Evolutionary conservation across 1,140 invertebrate genomes (phyloP), one percentile per base, ranked within the genome.

Genomic region (Listronotus oregonensis): DNA sequence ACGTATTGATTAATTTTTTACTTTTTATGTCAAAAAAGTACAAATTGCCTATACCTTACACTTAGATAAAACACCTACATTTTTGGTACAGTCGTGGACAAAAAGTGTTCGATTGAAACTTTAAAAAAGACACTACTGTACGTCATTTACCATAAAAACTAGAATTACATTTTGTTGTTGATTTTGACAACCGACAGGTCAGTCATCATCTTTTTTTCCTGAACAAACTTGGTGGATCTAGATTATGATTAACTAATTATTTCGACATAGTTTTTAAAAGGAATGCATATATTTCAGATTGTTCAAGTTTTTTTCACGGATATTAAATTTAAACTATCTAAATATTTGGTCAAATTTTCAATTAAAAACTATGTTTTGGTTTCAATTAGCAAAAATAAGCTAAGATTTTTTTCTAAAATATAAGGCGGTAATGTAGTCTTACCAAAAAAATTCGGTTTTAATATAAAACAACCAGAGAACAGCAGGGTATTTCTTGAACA

Each of bases 401-500:
- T 46, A n/a, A 8, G 43, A 4, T 46, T 11, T n/a, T 9, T 2
- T 7, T 8, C 8, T 46, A 11, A 14, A 50, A 10, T 18, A 50
- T 10, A 10, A 50, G 21, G 37, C 15, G 21, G 52, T 21, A 21
- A 55, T 40, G 7, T n/a, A 11, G 17, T 34, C 57, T 65, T 55
- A 65, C 63, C 63, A 10, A 65, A 32, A 64, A 42, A 42, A 7
- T 50, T 52, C 56, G 64, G 64, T 66, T 66, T 66, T 66, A 66
- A 66, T 66, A 55, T 66, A 66, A 66, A 66, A 66, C 64, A 66
- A 49, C 17, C 14, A 32, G 17, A 40, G 18, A 39, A 49, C 10
- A 51, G 49, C 17, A 1, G 15, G 0, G 1, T 43, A 64, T 64
- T 56, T 40, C 62, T 56, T 57, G 52, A 56, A 27, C 31, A 31